A percentile compares a stretch with the other conserved stretches of the same genome.
Conservation (phyloP, 2,888 invertebrate species). For the Bugulina stolonifera region DNA sequence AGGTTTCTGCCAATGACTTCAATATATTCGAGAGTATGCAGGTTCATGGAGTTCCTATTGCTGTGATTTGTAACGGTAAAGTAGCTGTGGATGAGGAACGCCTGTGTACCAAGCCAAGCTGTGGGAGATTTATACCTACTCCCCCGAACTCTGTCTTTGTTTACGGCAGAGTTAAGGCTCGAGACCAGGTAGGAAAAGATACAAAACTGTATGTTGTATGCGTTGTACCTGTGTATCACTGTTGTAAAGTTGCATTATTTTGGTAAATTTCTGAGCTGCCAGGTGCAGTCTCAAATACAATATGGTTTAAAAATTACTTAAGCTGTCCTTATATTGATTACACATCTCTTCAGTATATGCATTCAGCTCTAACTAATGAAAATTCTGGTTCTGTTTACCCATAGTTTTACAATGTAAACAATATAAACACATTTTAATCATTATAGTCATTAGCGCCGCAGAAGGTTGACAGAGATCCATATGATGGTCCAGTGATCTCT, state of each 20-base stretch:
- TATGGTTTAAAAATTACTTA: no score
- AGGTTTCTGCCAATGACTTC: slow-evolving; percentile 2
- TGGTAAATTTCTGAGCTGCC: no score
- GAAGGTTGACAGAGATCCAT: neutral
- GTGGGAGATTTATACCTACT: slow-evolving; percentile 78
- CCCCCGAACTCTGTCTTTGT: slow-evolving; percentile 69
- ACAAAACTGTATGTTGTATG: no score
- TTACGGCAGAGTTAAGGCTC: slow-evolving; percentile 58
- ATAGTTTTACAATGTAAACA: no score
- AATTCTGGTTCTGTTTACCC: no score
- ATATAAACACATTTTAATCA: no score
- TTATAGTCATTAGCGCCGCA: slow-evolving; percentile 20
- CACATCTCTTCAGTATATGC: no score
- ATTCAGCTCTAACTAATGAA: no score
- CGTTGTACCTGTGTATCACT: no score
- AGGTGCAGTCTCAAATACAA: no score
- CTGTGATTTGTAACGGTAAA: slow-evolving; percentile 13
- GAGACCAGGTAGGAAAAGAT: neutral
- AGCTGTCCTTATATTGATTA: no score
- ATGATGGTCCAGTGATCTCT: neutral
- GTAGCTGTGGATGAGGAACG: slow-evolving; percentile 20
- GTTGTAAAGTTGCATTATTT: no score
- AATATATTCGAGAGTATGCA: slow-evolving; percentile 28
- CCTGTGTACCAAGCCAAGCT: slow-evolving; percentile 70
- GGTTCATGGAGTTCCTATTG: slow-evolving; percentile 23